phyloP scores from a whole-genome alignment of 2,888 invertebrate species.

The Lithophane semibrunnea region DNA sequence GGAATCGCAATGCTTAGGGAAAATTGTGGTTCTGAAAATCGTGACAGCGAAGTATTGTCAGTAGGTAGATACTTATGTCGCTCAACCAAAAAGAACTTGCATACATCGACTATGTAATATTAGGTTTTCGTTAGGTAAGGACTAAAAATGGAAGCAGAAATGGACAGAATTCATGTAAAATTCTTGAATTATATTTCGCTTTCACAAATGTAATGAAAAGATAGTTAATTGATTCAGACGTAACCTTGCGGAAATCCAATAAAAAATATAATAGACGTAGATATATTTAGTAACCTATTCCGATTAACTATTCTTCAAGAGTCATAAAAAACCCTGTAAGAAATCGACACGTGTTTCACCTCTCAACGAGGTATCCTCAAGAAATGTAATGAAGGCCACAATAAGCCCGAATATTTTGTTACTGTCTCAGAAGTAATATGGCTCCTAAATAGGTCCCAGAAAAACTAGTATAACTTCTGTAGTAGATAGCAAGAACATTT shows the following conservation, averaged over 20 bases:
- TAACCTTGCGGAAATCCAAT: no score
- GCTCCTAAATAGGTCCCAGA: background rate
- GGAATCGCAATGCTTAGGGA: slow-evolving; percentile 17
- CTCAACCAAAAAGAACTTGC: background rate
- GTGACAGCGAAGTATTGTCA: background rate
- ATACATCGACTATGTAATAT: background rate
- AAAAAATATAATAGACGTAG: no score
- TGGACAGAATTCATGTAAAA: background rate
- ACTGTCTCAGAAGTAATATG: no score
- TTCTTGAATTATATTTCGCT: background rate
- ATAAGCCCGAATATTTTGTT: background rate
- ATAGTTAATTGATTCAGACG: no score
- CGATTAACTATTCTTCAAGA: no score
- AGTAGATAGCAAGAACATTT: background rate
- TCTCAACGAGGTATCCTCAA: no score
- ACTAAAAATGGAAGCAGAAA: background rate
- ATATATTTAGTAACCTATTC: no score
- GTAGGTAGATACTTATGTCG: background rate
- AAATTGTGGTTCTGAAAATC: slow-evolving; percentile 12
- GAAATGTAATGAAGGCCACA: background rate
- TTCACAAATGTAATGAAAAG: no score
- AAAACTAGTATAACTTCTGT: background rate
- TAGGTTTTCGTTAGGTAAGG: background rate
- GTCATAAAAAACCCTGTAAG: no score
- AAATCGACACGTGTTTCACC: no score